These are phyloP conservation scores for Simalia tracyae DNA, from an alignment of 2,797 vertebrate genomes.

Conservation along the genomic window DNA sequence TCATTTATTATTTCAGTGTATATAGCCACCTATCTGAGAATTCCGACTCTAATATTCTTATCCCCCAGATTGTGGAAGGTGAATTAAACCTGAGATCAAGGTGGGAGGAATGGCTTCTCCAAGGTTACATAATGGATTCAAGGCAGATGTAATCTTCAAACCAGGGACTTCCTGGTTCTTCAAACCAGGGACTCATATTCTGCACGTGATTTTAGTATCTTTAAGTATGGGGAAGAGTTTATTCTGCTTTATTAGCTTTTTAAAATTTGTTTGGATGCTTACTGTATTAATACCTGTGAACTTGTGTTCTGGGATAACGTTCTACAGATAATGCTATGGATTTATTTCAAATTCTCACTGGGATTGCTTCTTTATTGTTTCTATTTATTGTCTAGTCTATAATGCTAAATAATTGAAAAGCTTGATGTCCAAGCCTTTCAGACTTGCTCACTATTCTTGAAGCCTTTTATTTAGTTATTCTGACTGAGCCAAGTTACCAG, in stretches of 20 bases:
- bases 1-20: background rate
- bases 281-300: background rate
- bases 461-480: background rate
- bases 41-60: background rate
- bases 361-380: slow-evolving; percentile 34
- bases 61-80: background rate
- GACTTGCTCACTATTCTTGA: background rate
- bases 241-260: background rate
- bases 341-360: background rate
- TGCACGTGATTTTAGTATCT: background rate
- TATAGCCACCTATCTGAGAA: background rate
- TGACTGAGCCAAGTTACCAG: slow-evolving; percentile 1
- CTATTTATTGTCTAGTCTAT: slow-evolving; percentile 19
- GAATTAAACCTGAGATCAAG: background rate
- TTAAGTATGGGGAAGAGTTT: background rate
- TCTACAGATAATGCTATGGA: background rate
- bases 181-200: background rate
- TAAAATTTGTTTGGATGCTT: background rate
- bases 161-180: background rate
- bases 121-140: background rate
- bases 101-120: background rate
- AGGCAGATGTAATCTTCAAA: background rate
- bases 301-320: background rate
- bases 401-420: slow-evolving; percentile 21
- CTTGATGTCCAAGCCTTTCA: slow-evolving; percentile 22